Evolutionary conservation across 2,113 vertebrate genomes (phyloP).

Genomic region (Gallinago paraguaiae): DNA sequence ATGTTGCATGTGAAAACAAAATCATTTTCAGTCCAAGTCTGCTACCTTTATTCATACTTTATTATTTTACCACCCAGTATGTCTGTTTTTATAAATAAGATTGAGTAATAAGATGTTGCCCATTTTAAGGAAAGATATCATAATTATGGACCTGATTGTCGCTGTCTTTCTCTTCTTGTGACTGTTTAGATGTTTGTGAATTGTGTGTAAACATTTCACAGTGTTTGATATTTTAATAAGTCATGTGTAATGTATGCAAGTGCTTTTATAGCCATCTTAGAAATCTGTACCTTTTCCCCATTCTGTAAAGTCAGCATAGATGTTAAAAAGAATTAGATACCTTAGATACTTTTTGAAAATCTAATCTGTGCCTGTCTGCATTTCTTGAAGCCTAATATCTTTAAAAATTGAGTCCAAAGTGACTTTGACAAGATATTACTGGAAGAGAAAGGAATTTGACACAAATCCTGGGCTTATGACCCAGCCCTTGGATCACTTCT

Average conservation of each 20-base stretch:
- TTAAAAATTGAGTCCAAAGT: neutral
- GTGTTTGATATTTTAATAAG: neutral
- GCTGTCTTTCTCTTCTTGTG: neutral
- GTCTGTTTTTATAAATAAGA: neutral
- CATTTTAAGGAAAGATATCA: neutral
- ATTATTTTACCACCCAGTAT: neutral
- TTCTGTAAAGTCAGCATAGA: neutral
- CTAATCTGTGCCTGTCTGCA: neutral
- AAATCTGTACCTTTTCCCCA: neutral
- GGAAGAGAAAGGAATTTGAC: neutral
- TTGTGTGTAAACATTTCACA: neutral
- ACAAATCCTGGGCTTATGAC: neutral
- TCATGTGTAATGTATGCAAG: neutral
- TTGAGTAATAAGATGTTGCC: neutral
- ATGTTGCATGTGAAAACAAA: constrained; percentile 3
- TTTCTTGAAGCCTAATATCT: neutral
- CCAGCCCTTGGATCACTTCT: neutral
- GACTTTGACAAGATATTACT: neutral
- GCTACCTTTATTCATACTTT: neutral
- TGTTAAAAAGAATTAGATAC: neutral
- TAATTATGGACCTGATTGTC: neutral
- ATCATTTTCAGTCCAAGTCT: neutral
- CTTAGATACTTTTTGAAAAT: neutral
- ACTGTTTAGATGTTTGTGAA: neutral
- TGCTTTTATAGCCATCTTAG: neutral